Base-by-base conservation (phyloP, 2,113 vertebrate species). In the Brachirus orientalis region DNA sequence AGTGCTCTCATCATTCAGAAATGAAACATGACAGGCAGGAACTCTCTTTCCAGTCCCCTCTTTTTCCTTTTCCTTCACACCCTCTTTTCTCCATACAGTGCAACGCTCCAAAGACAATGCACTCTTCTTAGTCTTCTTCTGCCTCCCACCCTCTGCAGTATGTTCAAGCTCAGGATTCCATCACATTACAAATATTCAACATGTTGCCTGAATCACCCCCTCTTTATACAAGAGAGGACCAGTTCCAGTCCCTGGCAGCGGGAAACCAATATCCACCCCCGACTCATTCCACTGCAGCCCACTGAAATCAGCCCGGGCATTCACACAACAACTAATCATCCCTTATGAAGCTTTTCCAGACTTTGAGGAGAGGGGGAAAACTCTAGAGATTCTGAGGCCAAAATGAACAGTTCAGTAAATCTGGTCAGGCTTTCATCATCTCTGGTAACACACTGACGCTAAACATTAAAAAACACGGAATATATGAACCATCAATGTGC, bases 241-340 rank as follows among this genome's bases (percentile, higher is more conserved):
- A 66, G 70, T 72, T 87, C 68, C 79, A 71, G 45, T 51, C 20
- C 44, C n/a, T 74, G 59, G 82, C 59, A 28, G 77, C 8, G 41
- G 78, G 80, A 83, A 88, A 78, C 68, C 62, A 53, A 51, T 69
- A 33, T 69, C 66, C 60, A 55, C 77, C 73, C 67, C 63, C 65
- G 28, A 48, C 8, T 85, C 77, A 85, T 89, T 89, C 82, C 79
- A 80, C 44, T 61, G 45, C 61, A 75, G 63, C 82, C 79, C 77
- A 83, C 74, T 89, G 62, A 81, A 75, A 69, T 68, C 45, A 83
- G 55, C 19, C 10, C 1, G 9, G 33, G 45, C 60, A 47, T 60
- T 54, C 64, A 48, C 57, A 67, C 48, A 65, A 67, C 53, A 69
- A 55, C 59, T 48, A 63, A 86, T 83, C 72, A 64, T 72, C 64